Base-by-base conservation (phyloP, 1,140 invertebrate genomes). In the Scaptodrosophila lebanonensis region DNA sequence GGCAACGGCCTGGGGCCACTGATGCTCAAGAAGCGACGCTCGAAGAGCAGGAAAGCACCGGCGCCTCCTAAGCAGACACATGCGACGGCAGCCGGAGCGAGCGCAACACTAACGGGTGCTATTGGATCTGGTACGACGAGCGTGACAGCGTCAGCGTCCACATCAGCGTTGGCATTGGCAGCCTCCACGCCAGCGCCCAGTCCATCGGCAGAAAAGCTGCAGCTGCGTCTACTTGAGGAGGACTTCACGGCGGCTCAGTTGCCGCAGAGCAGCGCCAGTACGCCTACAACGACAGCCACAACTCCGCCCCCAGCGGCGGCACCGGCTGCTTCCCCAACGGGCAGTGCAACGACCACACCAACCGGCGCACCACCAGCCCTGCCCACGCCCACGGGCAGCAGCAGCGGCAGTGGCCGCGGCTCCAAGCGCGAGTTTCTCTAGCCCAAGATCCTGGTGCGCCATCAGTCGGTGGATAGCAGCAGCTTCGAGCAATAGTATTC, bases 1-100 rank as follows among this genome's bases (percentile, higher is more conserved):
- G 84, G 89, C 76, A 88, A 90, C 52, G 89, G 90, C 64, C 88
- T 93, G 45, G 92, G 92, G 9, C 90, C 91, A 22, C 84, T 93
- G 30, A 90, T 92, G 67, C 86, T 92, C 29, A 88, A 91, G 30
- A 93, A 93, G 73, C 88, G 92, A 63, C 88, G 92, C 50, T 92
- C 92, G 69, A 93, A 93, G 88, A 93, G 91, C 63, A 88, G 92
- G 32, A 89, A 90, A 15, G 91, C 92, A 49, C 92, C 92, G 27
- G 88, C 90, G 30, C 90, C 91, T 15, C 90, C 90, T 60, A 86
- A 86, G 82, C 84, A 86, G 70, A 59, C 83, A 72, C 84, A 84
- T 65, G 64, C 72, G 30, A 66, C 51, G 57, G 20, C 64, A 60
- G 60, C 53, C 60, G 47, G 45, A 36, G 42, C 62, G 49, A 56